These are phyloP conservation scores for Trogon surrucura DNA, from an alignment of 2,113 vertebrate genomes.

Conservation along the genomic window DNA sequence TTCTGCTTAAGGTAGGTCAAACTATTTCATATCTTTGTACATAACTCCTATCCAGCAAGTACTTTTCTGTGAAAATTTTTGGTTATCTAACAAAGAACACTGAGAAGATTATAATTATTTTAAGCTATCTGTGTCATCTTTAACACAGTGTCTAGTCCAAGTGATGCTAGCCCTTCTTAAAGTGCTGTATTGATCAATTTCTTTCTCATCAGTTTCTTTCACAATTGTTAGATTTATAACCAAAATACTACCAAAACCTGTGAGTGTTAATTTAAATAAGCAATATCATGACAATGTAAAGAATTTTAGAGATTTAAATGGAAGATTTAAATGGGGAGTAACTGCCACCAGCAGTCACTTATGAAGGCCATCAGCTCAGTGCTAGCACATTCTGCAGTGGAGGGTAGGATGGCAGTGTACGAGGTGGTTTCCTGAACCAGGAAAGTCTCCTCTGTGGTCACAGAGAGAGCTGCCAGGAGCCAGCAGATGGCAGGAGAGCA, in stretches of 20 bases:
- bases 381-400: neutral
- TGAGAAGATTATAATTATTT: neutral
- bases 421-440: rapidly evolving
- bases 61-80: neutral
- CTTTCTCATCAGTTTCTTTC: neutral
- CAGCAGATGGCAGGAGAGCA: rapidly evolving
- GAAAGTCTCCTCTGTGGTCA: neutral
- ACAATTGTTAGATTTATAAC: neutral
- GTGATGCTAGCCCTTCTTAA: neutral
- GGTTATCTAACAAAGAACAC: neutral
- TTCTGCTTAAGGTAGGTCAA: neutral
- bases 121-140: neutral
- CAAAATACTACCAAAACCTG: neutral
- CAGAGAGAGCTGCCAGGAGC: neutral
- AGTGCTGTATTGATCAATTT: neutral
- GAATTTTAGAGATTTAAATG: neutral
- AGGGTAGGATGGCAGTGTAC: neutral
- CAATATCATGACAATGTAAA: neutral
- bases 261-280: neutral
- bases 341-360: neutral
- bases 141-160: neutral
- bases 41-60: neutral
- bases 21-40: neutral
- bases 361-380: neutral
- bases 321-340: neutral